Base-by-base conservation (phyloP, 2,888 invertebrate genomes). In the Phoenoteleia sp. region DNA sequence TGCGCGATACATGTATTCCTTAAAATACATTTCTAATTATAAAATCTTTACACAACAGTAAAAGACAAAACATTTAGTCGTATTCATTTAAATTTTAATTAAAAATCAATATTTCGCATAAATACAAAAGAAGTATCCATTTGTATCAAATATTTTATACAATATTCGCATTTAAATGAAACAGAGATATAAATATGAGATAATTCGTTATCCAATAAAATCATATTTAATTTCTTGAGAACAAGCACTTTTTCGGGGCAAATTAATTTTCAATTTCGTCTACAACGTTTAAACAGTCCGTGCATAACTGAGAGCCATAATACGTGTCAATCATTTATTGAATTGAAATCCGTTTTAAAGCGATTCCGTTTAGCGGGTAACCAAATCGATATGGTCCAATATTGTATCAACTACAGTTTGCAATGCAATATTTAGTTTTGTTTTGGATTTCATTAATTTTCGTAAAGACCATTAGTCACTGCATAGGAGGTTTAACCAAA, bases 261-360 rank as follows among this genome's bases (percentile, higher is more conserved):
- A 58, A 58, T 56, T 42, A 76, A 79, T 71, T 62, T 33, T 79
- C 52, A 42, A 54, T 45, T 69, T 27, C 4, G 17, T 52, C 17
- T 2, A 9, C 17, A 25, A 39, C 62, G 17, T 79, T 79, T 62
- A 62, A 62, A 62, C 25, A 21, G 15, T 67, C 39, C 21, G 23
- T 39, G 27, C 58, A 69, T 54, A 71, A 60, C 62, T 42, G 49
- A 19, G 15, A 62, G 27, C 7, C 27, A 56, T 79, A 80, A 72
- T 80, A 80, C 47, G 47, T 56, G 56, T 71, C 79, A 71, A 80
- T 71, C 71, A 80, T 80, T 69, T 72, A 72, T 64, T 64, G 71
- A 64, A 72, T 72, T 54, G 71, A 80, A 80, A 80, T 72, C 56
- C 79, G 33, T 80, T 80, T 79, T 72, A 64, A 71, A 64, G 56